Percentiles rank a stretch among this genome's conserved stretches.
Evolutionary conservation across 1,140 invertebrate genomes (phyloP).

Genomic region (Papilio aristodemus): DNA sequence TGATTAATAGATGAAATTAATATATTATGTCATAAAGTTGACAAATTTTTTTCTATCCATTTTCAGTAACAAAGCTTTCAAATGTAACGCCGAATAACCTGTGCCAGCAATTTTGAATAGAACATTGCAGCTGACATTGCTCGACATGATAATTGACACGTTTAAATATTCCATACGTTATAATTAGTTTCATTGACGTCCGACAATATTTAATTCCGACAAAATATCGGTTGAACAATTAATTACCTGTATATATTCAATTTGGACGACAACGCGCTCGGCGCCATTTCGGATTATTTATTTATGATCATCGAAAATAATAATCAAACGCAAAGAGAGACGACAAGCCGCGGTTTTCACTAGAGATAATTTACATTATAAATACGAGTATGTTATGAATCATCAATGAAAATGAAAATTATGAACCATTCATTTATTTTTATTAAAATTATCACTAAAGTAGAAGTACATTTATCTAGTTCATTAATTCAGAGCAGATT

Average conservation of each 20-base stretch:
- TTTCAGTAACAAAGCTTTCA: background rate
- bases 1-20: too few species aligned
- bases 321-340: conserved; percentile 3
- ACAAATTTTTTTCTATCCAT: background rate
- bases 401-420: background rate
- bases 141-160: background rate
- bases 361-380: background rate
- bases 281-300: conserved; percentile 8
- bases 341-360: background rate
- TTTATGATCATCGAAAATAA: conserved; percentile 4
- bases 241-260: background rate
- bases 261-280: conserved; percentile 4
- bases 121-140: conserved; percentile 1
- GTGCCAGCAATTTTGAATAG: background rate
- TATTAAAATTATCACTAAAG: too few species aligned
- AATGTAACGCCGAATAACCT: background rate
- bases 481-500: conserved; percentile 5
- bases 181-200: conserved; percentile 10
- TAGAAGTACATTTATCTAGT: conserved; percentile 1
- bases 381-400: background rate
- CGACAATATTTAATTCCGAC: conserved; percentile 8
- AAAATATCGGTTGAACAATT: conserved; percentile 6
- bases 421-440: too few species aligned
- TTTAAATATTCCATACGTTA: conserved; percentile 8
- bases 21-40: too few species aligned